These are phyloP conservation scores for Cranoglanis bouderius DNA, from an alignment of 2,113 vertebrate genomes.

Conservation along the genomic window DNA sequence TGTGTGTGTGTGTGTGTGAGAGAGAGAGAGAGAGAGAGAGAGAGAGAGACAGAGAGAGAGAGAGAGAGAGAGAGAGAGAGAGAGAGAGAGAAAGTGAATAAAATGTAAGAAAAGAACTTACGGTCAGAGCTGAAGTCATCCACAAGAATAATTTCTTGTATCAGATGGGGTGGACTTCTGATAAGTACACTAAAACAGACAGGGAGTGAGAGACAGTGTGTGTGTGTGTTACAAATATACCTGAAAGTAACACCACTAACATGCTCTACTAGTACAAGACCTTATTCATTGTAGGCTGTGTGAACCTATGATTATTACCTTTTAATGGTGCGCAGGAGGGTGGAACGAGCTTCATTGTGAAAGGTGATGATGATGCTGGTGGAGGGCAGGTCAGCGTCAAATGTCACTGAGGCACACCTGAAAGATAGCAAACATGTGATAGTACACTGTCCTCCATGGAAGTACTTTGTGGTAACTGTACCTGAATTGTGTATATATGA, in stretches of 20 bases:
- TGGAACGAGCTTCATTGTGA: conserved; percentile 95
- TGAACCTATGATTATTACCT: conserved; percentile 73
- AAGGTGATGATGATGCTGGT: conserved; percentile 96
- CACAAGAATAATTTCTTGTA: conserved; percentile 95
- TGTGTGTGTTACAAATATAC: not conserved
- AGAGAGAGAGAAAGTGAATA: not conserved
- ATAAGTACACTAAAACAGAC: conserved; percentile 81
- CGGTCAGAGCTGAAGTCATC: conserved; percentile 97
- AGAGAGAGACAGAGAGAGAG: not conserved
- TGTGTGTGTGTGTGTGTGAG: not conserved
- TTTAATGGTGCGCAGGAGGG: conserved; percentile 90
- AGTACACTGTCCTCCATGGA: not conserved
- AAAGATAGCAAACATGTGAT: conserved; percentile 14
- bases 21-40: too few species aligned
- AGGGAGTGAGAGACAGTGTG: not conserved
- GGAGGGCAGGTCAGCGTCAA: conserved; percentile 82
- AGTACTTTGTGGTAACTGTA: not conserved
- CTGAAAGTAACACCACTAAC: not conserved
- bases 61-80: too few species aligned
- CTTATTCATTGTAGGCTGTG: not conserved
- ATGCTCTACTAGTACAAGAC: not conserved
- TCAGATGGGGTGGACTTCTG: conserved; percentile 84
- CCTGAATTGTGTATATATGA: not conserved
- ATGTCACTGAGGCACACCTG: conserved; percentile 86
- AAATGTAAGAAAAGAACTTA: conserved; percentile 73